These are phyloP conservation scores for Opisthocomus hoazin DNA, from an alignment of 2,113 vertebrate genomes.

Conservation along the genomic window DNA sequence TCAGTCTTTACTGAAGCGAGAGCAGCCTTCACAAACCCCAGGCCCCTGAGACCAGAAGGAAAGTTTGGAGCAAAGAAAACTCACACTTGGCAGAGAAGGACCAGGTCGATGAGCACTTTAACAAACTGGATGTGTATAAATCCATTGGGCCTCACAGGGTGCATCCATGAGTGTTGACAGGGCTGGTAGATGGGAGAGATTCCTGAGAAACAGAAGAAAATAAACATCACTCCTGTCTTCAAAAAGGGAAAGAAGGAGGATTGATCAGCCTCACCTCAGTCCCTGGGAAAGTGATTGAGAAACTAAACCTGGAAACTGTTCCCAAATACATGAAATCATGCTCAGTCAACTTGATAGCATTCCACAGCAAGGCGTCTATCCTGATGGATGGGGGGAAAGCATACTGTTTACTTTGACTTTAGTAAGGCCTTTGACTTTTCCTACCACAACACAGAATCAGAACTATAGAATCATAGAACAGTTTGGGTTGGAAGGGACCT, in stretches of 20 bases:
- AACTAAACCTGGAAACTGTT: background rate
- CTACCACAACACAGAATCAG: background rate
- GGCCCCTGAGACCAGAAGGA: background rate
- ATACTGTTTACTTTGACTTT: background rate
- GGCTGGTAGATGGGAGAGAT: background rate
- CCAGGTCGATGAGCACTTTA: background rate
- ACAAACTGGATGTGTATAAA: background rate
- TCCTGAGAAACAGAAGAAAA: background rate
- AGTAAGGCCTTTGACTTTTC: background rate
- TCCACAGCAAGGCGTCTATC: background rate
- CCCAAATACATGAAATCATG: background rate
- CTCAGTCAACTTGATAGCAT: background rate
- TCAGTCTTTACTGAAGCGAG: background rate
- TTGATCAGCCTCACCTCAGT: background rate
- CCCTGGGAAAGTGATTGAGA: background rate
- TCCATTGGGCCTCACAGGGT: background rate
- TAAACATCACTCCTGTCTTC: background rate
- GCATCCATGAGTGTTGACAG: background rate
- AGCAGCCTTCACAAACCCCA: background rate
- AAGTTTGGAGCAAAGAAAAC: background rate
- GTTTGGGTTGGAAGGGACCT: too few species aligned
- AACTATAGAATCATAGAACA: too few species aligned
- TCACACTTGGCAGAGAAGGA: background rate
- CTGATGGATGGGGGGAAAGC: background rate
- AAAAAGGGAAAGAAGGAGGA: background rate